These are phyloP conservation scores for Pammene aurita DNA, from an alignment of 2,888 invertebrate genomes.

Conservation along the genomic window DNA sequence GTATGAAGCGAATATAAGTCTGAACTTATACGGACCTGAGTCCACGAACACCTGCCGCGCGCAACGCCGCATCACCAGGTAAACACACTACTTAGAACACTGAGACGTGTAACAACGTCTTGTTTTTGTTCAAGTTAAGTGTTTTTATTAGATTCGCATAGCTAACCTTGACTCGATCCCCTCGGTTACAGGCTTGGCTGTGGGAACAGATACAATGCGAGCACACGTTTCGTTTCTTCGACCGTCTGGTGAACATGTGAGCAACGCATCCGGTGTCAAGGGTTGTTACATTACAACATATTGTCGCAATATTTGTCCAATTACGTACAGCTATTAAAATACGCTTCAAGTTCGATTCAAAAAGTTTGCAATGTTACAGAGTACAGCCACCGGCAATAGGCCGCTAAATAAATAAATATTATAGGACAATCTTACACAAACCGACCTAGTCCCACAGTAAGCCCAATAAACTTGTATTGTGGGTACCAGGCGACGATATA, in stretches of 20 bases:
- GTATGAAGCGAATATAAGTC: slow-evolving; percentile 51
- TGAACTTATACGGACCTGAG: too few species aligned
- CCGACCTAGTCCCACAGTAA: too few species aligned
- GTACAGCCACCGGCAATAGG: too few species aligned
- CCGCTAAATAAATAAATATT: too few species aligned
- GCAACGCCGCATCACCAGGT: slow-evolving; percentile 58
- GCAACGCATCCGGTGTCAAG: slow-evolving; percentile 73
- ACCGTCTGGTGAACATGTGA: slow-evolving; percentile 79
- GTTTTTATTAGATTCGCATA: slow-evolving; percentile 75
- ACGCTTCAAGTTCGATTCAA: background rate
- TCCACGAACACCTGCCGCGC: slow-evolving; percentile 66
- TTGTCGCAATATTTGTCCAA: slow-evolving; percentile 44
- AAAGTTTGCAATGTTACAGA: background rate
- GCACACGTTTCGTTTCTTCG: slow-evolving; percentile 68
- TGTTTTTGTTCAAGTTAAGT: slow-evolving; percentile 66
- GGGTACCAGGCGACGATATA: too few species aligned
- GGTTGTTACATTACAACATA: slow-evolving; percentile 47
- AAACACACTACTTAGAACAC: slow-evolving; percentile 67
- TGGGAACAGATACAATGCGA: slow-evolving; percentile 69
- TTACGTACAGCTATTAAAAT: slow-evolving; percentile 50
- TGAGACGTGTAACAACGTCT: slow-evolving; percentile 60
- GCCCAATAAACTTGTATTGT: too few species aligned
- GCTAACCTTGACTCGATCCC: slow-evolving; percentile 76
- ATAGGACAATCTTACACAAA: too few species aligned
- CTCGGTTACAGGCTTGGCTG: slow-evolving; percentile 67